These are phyloP conservation scores for Thysanoteuthis rhombus DNA, from an alignment of 2,888 invertebrate species.

Conservation along the genomic window DNA sequence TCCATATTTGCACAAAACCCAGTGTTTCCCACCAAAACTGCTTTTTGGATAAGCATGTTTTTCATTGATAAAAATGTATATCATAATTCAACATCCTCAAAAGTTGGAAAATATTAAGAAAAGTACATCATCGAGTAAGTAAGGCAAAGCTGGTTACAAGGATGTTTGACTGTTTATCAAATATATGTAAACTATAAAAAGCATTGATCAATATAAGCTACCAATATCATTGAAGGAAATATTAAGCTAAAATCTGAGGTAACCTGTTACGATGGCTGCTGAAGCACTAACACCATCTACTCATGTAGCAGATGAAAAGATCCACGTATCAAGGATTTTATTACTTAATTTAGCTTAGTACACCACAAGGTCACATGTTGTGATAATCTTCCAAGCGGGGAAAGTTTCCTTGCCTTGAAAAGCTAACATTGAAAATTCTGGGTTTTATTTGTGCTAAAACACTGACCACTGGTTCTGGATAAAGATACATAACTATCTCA, in stretches of 20 bases:
- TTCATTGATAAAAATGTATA: no score
- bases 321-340: not conserved
- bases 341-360: not conserved
- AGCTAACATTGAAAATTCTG: not conserved
- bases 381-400: not conserved
- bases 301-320: not conserved
- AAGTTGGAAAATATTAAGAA: no score
- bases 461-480: not conserved
- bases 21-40: no score
- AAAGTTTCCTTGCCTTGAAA: not conserved
- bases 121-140: no score
- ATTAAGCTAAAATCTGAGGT: not conserved
- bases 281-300: not conserved
- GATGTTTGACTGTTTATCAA: no score
- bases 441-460: not conserved
- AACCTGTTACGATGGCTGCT: not conserved
- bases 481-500: not conserved
- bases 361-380: not conserved
- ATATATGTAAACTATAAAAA: no score
- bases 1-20: no score
- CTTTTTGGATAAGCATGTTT: no score
- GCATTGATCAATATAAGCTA: no score
- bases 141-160: no score
- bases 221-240: no score
- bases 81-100: no score